phyloP scores from a whole-genome alignment of 2,797 vertebrate species.

The Sebastes oblongus region DNA sequence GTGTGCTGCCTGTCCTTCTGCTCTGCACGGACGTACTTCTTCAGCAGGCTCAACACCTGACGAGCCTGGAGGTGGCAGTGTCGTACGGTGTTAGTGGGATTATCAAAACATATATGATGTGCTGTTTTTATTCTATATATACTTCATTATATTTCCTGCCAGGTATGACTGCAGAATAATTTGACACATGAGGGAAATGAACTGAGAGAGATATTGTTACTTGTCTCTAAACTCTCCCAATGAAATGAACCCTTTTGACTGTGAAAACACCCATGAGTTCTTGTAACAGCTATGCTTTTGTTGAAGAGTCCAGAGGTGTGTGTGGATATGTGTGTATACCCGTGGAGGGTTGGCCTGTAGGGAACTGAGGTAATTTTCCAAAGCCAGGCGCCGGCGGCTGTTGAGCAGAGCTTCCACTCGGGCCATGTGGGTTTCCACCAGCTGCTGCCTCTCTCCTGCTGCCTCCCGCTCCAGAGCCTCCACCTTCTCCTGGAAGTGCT shows the following conservation, averaged over 20 bases:
- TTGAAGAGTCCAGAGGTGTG: background rate
- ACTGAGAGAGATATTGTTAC: background rate
- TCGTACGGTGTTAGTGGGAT: background rate
- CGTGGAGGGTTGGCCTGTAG: conserved; percentile 91
- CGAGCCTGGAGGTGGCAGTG: conserved; percentile 82
- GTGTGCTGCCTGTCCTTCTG: conserved; percentile 98
- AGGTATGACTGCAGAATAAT: background rate
- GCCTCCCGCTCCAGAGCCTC: conserved; percentile 97
- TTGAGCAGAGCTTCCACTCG: conserved; percentile 96
- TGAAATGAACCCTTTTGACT: background rate
- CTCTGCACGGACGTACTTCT: conserved; percentile 96
- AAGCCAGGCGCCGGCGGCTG: conserved; percentile 90
- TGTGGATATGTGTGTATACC: conserved; percentile 72
- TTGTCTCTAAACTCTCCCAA: background rate
- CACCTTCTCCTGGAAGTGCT: conserved; percentile 99
- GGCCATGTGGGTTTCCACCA: conserved; percentile 98
- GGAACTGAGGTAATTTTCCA: conserved; percentile 94
- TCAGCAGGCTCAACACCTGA: conserved; percentile 94
- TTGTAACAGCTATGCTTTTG: background rate
- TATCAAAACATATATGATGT: background rate
- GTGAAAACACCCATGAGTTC: background rate
- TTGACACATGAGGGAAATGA: background rate
- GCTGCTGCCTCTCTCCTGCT: conserved; percentile 94
- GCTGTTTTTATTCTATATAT: background rate
- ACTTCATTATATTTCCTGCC: background rate